Conservation (phyloP, 2,797 vertebrate species). For the Gallinago solitaria region DNA sequence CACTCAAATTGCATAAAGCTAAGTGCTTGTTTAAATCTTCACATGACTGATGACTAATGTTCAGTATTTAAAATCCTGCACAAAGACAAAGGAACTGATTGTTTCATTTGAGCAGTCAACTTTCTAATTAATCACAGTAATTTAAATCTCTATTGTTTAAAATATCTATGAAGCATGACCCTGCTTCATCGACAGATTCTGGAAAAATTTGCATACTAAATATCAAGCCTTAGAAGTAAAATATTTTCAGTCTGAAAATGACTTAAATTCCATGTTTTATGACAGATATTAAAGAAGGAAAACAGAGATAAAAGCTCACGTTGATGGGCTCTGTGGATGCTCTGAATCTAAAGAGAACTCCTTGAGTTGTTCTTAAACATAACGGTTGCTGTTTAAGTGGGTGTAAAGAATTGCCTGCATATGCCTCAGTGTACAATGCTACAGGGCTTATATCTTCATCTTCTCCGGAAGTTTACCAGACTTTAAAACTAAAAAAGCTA, state of each 20-base stretch:
- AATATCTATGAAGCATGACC: background rate
- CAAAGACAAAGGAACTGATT: slow-evolving; percentile 29
- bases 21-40: slow-evolving; percentile 65
- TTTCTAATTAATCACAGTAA: slow-evolving; percentile 1
- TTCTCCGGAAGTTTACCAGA: background rate
- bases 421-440: rapidly evolving
- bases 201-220: background rate
- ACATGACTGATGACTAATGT: slow-evolving; percentile 66
- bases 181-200: background rate
- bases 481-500: background rate
- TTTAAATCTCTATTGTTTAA: background rate
- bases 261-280: background rate
- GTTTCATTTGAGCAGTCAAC: slow-evolving; percentile 26
- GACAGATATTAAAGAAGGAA: background rate
- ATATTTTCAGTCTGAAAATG: background rate
- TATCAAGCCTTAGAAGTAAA: background rate
- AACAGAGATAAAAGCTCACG: background rate
- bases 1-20: slow-evolving; percentile 54
- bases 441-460: background rate
- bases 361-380: rapidly evolving
- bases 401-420: background rate
- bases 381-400: rapidly evolving
- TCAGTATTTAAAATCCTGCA: slow-evolving; percentile 37
- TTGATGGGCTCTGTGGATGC: background rate
- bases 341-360: background rate